A percentile compares a stretch with the other conserved stretches of the same genome.
Evolutionary conservation across 2,797 vertebrate genomes (phyloP).

Genomic region (Gambusia yucatana): DNA sequence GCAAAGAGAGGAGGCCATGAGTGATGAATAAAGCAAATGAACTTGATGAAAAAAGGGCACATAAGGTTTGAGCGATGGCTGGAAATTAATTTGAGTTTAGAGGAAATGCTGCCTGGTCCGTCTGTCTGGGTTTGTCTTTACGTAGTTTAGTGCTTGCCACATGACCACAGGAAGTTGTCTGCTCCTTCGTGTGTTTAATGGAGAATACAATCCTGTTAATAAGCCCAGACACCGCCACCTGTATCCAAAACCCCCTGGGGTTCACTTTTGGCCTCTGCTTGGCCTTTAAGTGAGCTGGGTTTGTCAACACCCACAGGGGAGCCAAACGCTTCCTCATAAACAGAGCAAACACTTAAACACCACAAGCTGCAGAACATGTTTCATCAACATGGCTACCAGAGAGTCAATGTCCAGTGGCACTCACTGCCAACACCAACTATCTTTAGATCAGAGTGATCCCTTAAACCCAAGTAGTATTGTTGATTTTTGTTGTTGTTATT

Average conservation of each 20-base stretch:
- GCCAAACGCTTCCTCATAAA: slow-evolving; percentile 6
- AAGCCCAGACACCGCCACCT: slow-evolving; percentile 27
- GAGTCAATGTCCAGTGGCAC: neutral
- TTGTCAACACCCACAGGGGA: slow-evolving; percentile 3
- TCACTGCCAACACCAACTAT: neutral
- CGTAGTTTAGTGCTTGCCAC: slow-evolving; percentile 27
- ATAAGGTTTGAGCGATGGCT: slow-evolving; percentile 15
- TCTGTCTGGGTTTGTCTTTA: slow-evolving; percentile 63
- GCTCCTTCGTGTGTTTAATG: slow-evolving; percentile 47
- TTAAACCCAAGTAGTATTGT: neutral
- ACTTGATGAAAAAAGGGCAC: slow-evolving; percentile 18
- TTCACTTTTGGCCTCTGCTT: slow-evolving; percentile 25
- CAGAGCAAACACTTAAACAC: slow-evolving; percentile 9
- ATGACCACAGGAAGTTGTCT: slow-evolving; percentile 62
- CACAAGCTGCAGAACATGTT: slow-evolving; percentile 20
- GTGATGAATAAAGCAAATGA: slow-evolving; percentile 41
- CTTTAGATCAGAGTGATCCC: neutral
- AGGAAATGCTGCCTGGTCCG: slow-evolving; percentile 46
- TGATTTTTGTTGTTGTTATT: neutral
- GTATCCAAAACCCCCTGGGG: slow-evolving; percentile 24
- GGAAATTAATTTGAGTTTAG: slow-evolving; percentile 27
- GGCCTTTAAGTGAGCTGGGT: slow-evolving; percentile 16
- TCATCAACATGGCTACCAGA: neutral
- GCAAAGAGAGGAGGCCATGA: slow-evolving; percentile 28
- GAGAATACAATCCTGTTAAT: slow-evolving; percentile 68